Evolutionary conservation across 1,140 invertebrate genomes (phyloP), one percentile per base, ranked within the genome.

Genomic region (Dysdera silvatica): DNA sequence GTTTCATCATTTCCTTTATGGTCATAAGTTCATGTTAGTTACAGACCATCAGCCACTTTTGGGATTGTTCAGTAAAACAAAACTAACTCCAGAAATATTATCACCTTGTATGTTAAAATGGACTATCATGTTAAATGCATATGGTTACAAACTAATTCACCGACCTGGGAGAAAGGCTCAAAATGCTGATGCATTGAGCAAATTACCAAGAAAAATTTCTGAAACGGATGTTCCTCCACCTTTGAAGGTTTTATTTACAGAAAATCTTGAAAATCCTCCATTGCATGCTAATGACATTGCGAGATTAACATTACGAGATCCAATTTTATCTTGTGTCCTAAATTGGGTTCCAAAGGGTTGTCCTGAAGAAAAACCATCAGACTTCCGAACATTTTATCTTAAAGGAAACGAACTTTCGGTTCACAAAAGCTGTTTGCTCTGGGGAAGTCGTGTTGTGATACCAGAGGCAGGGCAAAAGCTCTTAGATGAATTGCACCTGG

Each of bases 1-100:
- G 59, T 81, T 82, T 66, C 76, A 81, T 57, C 68, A 81, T 45
- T 82, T 77, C 60, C 45, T 80, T 12, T 79, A 72, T 66, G 77
- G 75, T n/a, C n/a, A n/a, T n/a, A n/a, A n/a, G 80, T 54, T 66
- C 63, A 2, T 67, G n/a, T n/a, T 81, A 18, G 41, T 73, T 23
- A 80, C 78, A 6, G 79, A 81, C 65, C 75, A 80, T 59, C 72
- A 77, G 62, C 76, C 79, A 0, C 67, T 81, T 26, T 58, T 74
- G 7, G 47, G 60, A 58, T 75, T 78, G 56, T 77, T 78, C n/a
- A 37, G 35, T 37, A n/a, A n/a, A n/a, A n/a, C n/a, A n/a, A n/a
- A n/a, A n/a, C n/a, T n/a, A n/a, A n/a, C n/a, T n/a, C n/a, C n/a
- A n/a, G n/a, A n/a, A n/a, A n/a, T n/a, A n/a, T n/a, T n/a, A n/a